Base-by-base conservation (phyloP, 2,113 vertebrate genomes). In the Garra rufa region DNA sequence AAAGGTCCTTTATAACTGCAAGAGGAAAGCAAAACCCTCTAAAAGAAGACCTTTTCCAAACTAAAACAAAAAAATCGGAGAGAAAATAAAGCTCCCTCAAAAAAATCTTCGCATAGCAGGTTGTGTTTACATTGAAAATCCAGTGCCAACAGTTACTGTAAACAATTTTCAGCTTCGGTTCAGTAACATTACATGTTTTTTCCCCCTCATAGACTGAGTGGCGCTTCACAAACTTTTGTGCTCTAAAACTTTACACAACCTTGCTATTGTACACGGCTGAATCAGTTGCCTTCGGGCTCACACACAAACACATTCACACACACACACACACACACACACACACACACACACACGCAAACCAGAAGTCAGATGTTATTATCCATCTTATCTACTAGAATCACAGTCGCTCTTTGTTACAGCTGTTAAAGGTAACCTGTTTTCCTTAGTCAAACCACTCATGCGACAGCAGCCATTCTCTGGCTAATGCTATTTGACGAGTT, bases 131-230 rank as follows among this genome's bases (percentile, higher is more conserved):
- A 44, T 52, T 85, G 26, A 14, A 14, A 50, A 81, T 57, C 74
- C 48, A 65, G 77, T n/a, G 78, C 85, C 77, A 73, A 85, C 28
- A 65, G 46, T 61, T 76, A 78, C 81, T 81, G 71, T 76, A 86
- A 88, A 85, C 67, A 81, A 63, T 84, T 69, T 77, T 46, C 70
- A 76, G 81, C 75, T 86, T 71, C 57, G 73, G 76, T 86, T 88
- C 76, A 50, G 82, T 76, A 84, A 73, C 76, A 84, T 50, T 85
- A 65, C 71, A 70, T 73, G 50, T 30, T 84, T 76, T 55, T 83
- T 80, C 77, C 63, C 59, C 13, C 43, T 80, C 34, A 70, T 44
- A 70, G 76, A 83, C 71, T 26, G 3, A 76, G 65, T 30, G 84
- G 77, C 59, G 76, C 84, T 84, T 85, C 59, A 81, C 85, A 81